Evolutionary conservation across 2,797 vertebrate species (phyloP).

Genomic region (Cyprinodon diabolis): DNA sequence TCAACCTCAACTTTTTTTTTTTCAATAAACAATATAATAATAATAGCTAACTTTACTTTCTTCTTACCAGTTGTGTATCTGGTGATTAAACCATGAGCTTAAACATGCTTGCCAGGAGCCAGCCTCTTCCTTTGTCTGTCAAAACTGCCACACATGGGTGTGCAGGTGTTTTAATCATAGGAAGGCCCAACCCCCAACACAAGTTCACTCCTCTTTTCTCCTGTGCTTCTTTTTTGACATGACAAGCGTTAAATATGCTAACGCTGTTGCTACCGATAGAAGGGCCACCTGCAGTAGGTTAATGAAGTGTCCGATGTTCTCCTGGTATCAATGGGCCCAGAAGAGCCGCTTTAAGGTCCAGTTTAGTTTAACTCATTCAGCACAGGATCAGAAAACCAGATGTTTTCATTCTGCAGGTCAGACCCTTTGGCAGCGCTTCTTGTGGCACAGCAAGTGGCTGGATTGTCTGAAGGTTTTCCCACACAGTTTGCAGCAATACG

Average conservation of each 20-base stretch:
- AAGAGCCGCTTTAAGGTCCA: background rate
- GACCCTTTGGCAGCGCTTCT: slow-evolving; percentile 6
- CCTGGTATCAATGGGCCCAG: background rate
- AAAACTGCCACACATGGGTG: too few relatives aligned
- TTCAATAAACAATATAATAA: too few relatives aligned
- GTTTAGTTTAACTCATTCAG: background rate
- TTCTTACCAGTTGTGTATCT: too few relatives aligned
- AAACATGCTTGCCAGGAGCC: too few relatives aligned
- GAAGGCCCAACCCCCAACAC: too few relatives aligned
- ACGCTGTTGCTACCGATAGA: background rate
- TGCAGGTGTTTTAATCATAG: too few relatives aligned
- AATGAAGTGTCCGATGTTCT: background rate
- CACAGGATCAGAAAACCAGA: background rate
- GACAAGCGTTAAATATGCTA: background rate
- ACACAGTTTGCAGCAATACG: slow-evolving; percentile 6
- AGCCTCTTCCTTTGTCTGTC: too few relatives aligned
- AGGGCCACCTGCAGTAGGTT: background rate
- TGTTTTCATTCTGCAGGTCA: background rate
- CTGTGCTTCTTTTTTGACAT: too few relatives aligned
- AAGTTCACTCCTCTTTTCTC: too few relatives aligned
- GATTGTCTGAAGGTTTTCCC: background rate
- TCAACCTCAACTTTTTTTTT: too few relatives aligned
- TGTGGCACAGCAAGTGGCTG: slow-evolving; percentile 6
- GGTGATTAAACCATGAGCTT: too few relatives aligned
- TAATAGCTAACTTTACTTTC: too few relatives aligned